Evolutionary conservation across 2,797 vertebrate genomes (phyloP).

Genomic region (Alfaro cultratus): DNA sequence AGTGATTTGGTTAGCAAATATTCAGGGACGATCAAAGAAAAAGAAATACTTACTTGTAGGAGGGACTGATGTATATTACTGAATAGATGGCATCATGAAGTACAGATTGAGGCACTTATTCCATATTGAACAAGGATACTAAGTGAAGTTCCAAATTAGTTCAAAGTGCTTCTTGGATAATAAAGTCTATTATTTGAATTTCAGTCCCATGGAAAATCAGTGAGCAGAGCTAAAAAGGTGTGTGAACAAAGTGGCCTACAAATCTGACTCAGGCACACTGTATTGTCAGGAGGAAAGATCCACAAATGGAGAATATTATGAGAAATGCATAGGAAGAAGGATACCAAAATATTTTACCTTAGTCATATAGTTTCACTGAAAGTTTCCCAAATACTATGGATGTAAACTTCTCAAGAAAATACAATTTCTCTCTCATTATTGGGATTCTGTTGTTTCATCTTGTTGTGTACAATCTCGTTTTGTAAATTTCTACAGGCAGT

Average conservation of each 20-base stretch:
- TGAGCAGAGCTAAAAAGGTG: not conserved
- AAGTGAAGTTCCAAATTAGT: not conserved
- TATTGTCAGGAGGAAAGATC: too few species aligned
- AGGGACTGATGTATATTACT: not conserved
- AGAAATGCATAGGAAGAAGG: too few species aligned
- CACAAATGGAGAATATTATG: too few species aligned
- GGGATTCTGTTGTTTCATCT: too few species aligned
- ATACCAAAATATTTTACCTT: too few species aligned
- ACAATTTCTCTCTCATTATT: too few species aligned
- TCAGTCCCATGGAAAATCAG: not conserved
- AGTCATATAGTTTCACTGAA: too few species aligned
- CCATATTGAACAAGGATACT: not conserved
- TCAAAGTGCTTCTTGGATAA: too few species aligned
- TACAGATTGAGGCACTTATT: not conserved
- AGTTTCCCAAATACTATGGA: too few species aligned
- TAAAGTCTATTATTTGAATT: not conserved
- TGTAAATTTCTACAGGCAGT: too few species aligned
- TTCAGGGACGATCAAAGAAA: not conserved
- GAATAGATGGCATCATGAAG: not conserved
- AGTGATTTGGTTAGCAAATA: not conserved
- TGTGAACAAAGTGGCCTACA: not conserved
- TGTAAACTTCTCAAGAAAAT: too few species aligned
- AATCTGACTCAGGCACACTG: not conserved
- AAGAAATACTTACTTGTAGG: not conserved
- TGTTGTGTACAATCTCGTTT: too few species aligned